Evolutionary conservation across 2,113 vertebrate genomes (phyloP).

Genomic region (Hippoglossus stenolepis): DNA sequence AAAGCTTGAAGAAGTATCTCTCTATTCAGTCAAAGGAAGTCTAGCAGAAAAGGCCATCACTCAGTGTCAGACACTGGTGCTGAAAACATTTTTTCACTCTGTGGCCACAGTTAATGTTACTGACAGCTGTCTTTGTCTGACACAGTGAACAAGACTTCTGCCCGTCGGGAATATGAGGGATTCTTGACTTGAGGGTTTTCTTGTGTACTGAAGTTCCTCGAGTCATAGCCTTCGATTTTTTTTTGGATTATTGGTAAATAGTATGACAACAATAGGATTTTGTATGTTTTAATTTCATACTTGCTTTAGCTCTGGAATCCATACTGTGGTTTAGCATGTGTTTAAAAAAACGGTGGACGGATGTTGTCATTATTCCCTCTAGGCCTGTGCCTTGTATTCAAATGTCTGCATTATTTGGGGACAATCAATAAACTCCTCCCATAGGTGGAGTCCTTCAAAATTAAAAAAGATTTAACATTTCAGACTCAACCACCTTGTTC

Average conservation of each 20-base stretch:
- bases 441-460: background rate
- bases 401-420: background rate
- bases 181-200: background rate
- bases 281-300: too few relatives aligned
- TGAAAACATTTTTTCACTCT: slow-evolving; percentile 42
- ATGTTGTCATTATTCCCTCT: background rate
- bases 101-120: slow-evolving; percentile 43
- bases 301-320: too few relatives aligned
- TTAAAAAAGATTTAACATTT: background rate
- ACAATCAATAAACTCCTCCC: background rate
- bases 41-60: slow-evolving; percentile 32
- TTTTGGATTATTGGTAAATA: background rate
- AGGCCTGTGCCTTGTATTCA: background rate
- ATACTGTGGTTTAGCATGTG: background rate
- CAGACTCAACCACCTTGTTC: background rate
- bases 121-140: slow-evolving; percentile 62
- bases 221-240: background rate
- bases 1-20: slow-evolving; percentile 2
- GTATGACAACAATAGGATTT: background rate
- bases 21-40: slow-evolving; percentile 28
- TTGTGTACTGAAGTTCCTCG: background rate
- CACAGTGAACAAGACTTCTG: slow-evolving; percentile 25
- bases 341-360: background rate
- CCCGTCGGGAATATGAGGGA: slow-evolving; percentile 14
- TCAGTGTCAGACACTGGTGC: slow-evolving; percentile 43